A percentile compares a stretch with the other conserved stretches of the same genome.
These are phyloP conservation scores for Galerucella pusilla DNA, from an alignment of 2,888 invertebrate genomes.

Conservation along the genomic window DNA sequence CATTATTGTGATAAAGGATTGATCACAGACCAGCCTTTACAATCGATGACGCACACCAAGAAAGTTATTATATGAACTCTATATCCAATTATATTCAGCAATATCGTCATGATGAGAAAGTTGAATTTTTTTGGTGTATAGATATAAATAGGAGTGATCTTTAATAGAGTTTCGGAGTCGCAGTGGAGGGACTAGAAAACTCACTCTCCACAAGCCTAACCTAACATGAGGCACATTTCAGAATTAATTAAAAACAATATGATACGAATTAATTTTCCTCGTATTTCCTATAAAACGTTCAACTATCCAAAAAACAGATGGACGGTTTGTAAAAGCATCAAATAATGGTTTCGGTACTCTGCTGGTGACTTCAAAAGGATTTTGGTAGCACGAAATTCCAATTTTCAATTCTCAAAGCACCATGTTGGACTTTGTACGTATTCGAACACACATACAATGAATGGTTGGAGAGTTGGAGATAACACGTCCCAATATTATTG, in stretches of 20 bases:
- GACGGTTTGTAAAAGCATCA: background rate
- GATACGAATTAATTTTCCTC: background rate
- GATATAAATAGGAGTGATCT: too few relatives aligned
- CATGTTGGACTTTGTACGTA: conserved; percentile 1
- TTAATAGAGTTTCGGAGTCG: too few relatives aligned
- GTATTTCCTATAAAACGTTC: background rate
- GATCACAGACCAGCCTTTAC: too few relatives aligned
- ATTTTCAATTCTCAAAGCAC: conserved; percentile 14
- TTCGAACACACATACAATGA: conserved; percentile 8
- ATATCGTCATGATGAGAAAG: too few relatives aligned
- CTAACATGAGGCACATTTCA: too few relatives aligned
- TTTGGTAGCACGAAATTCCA: conserved; percentile 6
- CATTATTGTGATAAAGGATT: too few relatives aligned
- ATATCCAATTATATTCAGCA: too few relatives aligned
- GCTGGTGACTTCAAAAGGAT: conserved; percentile 11
- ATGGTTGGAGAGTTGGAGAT: conserved; percentile 21
- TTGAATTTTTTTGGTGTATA: too few relatives aligned
- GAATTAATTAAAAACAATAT: background rate
- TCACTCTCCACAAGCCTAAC: too few relatives aligned
- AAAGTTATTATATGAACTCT: too few relatives aligned
- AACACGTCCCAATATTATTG: conserved; percentile 20
- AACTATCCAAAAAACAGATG: conserved; percentile 4
- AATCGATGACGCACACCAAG: too few relatives aligned
- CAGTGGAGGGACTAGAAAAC: too few relatives aligned
- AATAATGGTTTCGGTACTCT: conserved; percentile 12